Evolutionary conservation across 2,888 invertebrate genomes (phyloP), one percentile per base, ranked within the genome.

Genomic region (Lasioglossum marginatum): DNA sequence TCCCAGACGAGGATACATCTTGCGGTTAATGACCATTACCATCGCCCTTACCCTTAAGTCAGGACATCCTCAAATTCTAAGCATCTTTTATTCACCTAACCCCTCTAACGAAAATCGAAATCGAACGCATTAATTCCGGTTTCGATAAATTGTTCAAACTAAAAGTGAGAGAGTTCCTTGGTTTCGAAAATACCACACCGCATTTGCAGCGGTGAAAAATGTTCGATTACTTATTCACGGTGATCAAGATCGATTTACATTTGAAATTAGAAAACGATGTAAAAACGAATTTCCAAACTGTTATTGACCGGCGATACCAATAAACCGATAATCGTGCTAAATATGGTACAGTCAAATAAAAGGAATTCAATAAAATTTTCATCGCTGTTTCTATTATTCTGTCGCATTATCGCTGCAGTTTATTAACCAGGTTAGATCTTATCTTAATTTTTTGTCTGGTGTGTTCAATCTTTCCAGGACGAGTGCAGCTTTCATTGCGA

Each of bases 171-270:
- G 34, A 23, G 23, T 45, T 37, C 12, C 27, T 31, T 2, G 12
- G 3, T 76, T 63, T 5, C 19, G 34, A 34, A 66, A 43, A 45
- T 34, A 45, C 19, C 27, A 19, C 10, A 19, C 4, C n/a, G 19
- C 5, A 19, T 37, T n/a, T 16, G 23, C 14, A n/a, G 12, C 37
- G 45, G 48, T 37, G 23, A 31, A 52, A 19, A n/a, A 19, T 68
- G 37, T 23, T 37, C 37, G 48, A 27, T 77, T 77, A 77, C 27
- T 77, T 70, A 77, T 70, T 48, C 48, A 48, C 40, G 23, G n/a
- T 40, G 6, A 19, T 5, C 6, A n/a, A 52, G 48, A n/a, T 70
- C 19, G 23, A 4, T 31, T n/a, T 19, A 27, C 27, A 23, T 27
- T 27, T 77, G 52, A 70, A n/a, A 71, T 8, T n/a, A 52, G 6